phyloP scores from a whole-genome alignment of 2,113 vertebrate genomes.

The Benitochromis conjunctus region DNA sequence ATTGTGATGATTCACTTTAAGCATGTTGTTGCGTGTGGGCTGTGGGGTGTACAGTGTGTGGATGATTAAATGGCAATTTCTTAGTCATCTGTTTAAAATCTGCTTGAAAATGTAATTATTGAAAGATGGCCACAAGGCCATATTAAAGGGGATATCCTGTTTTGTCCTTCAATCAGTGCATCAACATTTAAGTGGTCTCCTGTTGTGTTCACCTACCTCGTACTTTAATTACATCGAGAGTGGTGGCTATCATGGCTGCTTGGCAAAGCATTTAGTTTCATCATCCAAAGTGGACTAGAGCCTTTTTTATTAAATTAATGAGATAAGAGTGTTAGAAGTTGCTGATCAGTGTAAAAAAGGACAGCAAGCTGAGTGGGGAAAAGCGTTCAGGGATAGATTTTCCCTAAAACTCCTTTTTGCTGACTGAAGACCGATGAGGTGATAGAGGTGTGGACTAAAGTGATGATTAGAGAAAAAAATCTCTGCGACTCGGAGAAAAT shows the following conservation, averaged over 20 bases:
- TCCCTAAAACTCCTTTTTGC: conserved; percentile 26
- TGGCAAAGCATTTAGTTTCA: conserved; percentile 57
- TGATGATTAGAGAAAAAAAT: conserved; percentile 1
- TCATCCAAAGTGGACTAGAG: conserved; percentile 55
- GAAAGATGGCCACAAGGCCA: not conserved
- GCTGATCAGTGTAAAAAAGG: conserved; percentile 47
- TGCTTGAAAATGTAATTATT: not conserved
- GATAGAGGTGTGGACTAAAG: not conserved
- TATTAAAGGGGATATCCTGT: not conserved
- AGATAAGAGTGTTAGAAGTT: conserved; percentile 54
- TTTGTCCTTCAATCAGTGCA: conserved; percentile 18
- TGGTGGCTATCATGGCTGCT: not conserved
- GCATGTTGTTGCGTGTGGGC: not conserved
- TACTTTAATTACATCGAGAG: conserved; percentile 45
- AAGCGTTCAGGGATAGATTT: conserved; percentile 17
- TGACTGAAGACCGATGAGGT: conserved; percentile 22
- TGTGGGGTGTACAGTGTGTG: not conserved
- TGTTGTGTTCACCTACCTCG: not conserved
- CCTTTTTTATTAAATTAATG: conserved; percentile 43
- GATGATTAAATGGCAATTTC: conserved; percentile 1
- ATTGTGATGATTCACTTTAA: not conserved
- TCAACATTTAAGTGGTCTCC: conserved; percentile 7
- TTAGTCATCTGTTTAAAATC: conserved; percentile 2
- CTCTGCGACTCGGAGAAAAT: not conserved
- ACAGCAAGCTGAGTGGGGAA: conserved; percentile 1